Evolutionary conservation across 37 sponge, comb jelly and placozoan genomes (phyloP), one percentile per base, ranked within the genome.

Genomic region (Chondrilla cf. caribensis): DNA sequence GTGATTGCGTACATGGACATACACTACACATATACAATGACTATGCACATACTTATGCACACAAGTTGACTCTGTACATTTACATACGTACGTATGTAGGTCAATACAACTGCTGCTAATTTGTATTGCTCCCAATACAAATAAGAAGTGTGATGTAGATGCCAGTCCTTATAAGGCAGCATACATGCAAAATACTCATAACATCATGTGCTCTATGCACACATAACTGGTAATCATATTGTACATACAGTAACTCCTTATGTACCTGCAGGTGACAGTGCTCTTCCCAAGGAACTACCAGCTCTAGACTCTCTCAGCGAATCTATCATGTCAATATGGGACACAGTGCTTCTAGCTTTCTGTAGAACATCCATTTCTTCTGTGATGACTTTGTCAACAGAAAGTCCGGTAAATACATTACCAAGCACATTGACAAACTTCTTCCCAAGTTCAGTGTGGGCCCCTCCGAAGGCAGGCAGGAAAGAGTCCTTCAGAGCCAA

Each of bases 271-370:
- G 76, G 76, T 22, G 76, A 73, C n/a, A 73, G 24, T 5, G 44
- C 39, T 24, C 25, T 73, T 35, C 76, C 44, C 85, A 91, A 73
- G 24, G 39, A 88, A 68, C 88, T 87, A n/a, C 81, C 82, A 37
- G 91, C 91, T 55, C 91, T 70, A 22, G 92, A 91, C 79, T 87
- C 92, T 9, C 88, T 54, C 18, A 80, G 64, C 0, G 85, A 87
- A 7, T 73, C 76, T 43, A 73, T 32, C 44, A 73, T 73, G 36
- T 73, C 76, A 41, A 19, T 17, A 37, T 73, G 76, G 21, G 76
- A 73, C 43, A 43, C 36, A 1, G 40, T 0, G 36, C 76, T 43
- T 18, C 25, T 37, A 42, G 76, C 76, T 40, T 42, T 39, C 43
- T 40, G 76, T 17, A 73, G 41, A 2, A 38, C 43, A 4, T 73